These are phyloP conservation scores for Amphiprion percula DNA, from an alignment of 2,113 vertebrate species.

Conservation along the genomic window DNA sequence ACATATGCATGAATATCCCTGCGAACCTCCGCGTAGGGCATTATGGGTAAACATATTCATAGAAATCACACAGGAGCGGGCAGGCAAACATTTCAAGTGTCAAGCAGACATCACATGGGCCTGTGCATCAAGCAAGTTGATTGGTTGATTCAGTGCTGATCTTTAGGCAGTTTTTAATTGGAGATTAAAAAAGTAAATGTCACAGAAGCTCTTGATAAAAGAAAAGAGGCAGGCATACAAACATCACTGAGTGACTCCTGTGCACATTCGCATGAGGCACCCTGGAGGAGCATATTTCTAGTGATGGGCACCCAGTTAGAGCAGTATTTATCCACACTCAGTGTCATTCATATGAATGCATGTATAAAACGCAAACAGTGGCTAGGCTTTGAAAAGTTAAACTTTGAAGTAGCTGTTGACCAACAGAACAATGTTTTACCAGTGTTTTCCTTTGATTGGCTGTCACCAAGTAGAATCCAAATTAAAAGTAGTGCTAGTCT, in stretches of 20 bases:
- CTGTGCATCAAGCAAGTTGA: neutral
- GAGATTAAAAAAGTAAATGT: conserved; percentile 6
- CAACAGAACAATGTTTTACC: neutral
- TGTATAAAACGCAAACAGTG: neutral
- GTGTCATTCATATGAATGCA: neutral
- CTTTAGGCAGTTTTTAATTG: neutral
- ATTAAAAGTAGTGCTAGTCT: neutral
- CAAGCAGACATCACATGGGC: neutral
- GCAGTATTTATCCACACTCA: neutral
- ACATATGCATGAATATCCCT: neutral
- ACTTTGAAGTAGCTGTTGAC: neutral
- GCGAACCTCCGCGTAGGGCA: too few relatives aligned
- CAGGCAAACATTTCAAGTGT: neutral
- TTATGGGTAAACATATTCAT: neutral
- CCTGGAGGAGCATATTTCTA: too few relatives aligned
- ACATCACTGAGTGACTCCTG: neutral
- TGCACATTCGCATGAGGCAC: neutral
- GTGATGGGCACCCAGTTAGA: neutral
- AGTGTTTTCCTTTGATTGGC: neutral
- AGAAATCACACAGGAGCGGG: neutral
- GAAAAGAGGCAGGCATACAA: conserved; percentile 7
- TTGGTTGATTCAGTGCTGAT: neutral
- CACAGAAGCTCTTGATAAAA: conserved; percentile 1
- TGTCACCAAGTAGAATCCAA: neutral
- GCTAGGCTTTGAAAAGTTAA: neutral